Base-by-base conservation (phyloP, 2,888 invertebrate genomes). In the Harpalus rufipes region DNA sequence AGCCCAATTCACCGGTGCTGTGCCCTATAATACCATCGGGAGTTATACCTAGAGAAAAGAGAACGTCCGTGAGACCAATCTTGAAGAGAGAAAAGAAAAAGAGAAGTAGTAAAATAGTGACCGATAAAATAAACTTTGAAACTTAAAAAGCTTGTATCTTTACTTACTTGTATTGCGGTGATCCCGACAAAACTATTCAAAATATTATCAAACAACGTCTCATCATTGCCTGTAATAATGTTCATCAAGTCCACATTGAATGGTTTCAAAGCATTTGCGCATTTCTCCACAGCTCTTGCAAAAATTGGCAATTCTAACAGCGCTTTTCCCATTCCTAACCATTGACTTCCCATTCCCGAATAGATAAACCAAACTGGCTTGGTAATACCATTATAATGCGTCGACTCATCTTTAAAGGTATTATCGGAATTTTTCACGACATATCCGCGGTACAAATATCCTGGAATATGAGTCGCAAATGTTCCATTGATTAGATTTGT, bases 1-100 rank as follows among this genome's bases (percentile, higher is more conserved):
- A 97, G 0, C 96, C 97, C 3, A 98, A 92, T 90, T 98, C 98
- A n/a, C 98, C 98, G 0, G 96, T 96, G 12, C 97, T 97, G 90
- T 97, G 97, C 0, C 98, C 86, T 65, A 86, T 86, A 41, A 86
- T 93, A 12, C 95, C 94, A 90, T 96, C 95, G 0, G 96, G 94
- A 51, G 91, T 90, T 12, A 96, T 92, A n/a, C 94, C 95, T 12
- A 93, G 87, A 5, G 91, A 90, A 72, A 88, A 90, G 14, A 96
- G 90, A 16, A 95, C 89, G 89, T 96, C 96, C 1, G 94, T 93
- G 16, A 95, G 89, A 16, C 94, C 95, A 79, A 95, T 93, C 93
- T 84, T 16, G 8, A 61, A 61, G 6, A 39, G 0, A 14, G 7
- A 51, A 51, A 32, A 32, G 32, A 32, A 5, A 32, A 32, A 32